A percentile compares a stretch with the other conserved stretches of the same genome.
Evolutionary conservation across 2,113 vertebrate species (phyloP).

Genomic region (Pseudolaguvia tuberculata): DNA sequence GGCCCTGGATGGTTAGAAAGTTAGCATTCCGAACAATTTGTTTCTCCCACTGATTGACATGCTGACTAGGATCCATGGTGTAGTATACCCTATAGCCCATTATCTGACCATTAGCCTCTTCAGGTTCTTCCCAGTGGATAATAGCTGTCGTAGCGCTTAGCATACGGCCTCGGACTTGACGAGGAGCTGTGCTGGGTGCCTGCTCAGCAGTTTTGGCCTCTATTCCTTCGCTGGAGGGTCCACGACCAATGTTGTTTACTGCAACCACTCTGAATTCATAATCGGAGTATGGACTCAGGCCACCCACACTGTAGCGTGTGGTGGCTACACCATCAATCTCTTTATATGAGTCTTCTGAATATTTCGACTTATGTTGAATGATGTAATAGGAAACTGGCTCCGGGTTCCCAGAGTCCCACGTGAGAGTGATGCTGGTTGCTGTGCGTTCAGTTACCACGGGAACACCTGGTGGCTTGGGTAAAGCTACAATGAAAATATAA

Average conservation of each 20-base stretch:
- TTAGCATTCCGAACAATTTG: conserved; percentile 92
- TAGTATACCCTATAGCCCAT: conserved; percentile 97
- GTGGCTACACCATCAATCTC: conserved; percentile 97
- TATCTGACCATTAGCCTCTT: conserved; percentile 96
- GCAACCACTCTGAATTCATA: conserved; percentile 95
- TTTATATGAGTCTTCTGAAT: conserved; percentile 87
- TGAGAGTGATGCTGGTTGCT: conserved; percentile 95
- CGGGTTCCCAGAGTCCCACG: conserved; percentile 98
- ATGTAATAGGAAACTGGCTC: conserved; percentile 97
- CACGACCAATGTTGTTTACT: conserved; percentile 95
- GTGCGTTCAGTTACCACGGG: conserved; percentile 94
- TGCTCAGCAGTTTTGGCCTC: conserved; percentile 94
- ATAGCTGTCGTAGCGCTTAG: conserved; percentile 92
- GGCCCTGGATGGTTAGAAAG: conserved; percentile 89
- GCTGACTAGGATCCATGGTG: conserved; percentile 84
- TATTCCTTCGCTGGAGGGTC: conserved; percentile 89
- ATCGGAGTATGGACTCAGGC: conserved; percentile 95
- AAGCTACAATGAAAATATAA: conserved; percentile 68
- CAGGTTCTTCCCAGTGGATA: conserved; percentile 97
- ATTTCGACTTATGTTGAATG: conserved; percentile 94
- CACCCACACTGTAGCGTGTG: conserved; percentile 95
- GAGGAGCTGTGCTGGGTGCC: conserved; percentile 91
- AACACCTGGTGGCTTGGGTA: conserved; percentile 90
- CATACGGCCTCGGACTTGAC: conserved; percentile 93
- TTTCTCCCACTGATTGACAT: conserved; percentile 94